Evolutionary conservation across 1,140 invertebrate species (phyloP), one percentile per base, ranked within the genome.

Genomic region (Anastrepha obliqua): DNA sequence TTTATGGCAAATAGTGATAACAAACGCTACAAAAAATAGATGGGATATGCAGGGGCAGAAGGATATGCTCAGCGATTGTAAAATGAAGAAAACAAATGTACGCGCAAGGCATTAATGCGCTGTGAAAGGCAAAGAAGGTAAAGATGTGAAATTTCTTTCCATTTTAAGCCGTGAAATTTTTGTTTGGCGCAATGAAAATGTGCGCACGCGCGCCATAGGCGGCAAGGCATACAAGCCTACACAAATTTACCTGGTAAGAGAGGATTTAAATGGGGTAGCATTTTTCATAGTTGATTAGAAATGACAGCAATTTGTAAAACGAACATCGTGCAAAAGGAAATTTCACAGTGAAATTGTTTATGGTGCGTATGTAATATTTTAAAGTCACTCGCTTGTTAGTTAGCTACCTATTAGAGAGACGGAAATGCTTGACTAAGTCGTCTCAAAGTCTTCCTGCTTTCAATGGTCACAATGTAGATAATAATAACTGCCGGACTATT

Each of bases 241-340:
- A 20, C 6, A 44, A 44, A 17, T 47, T 44, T 17, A 17, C 44
- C 44, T 74, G 13, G 13, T 17, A 6, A 74, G 13, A 74, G 42
- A 47, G 6, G 15, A 47, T n/a, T 74, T 74, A 74, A 44, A 44
- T 74, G 3, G 42, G 15, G 42, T 47, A 44, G 17, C 42, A 74
- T 74, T 74, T 44, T 74, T 74, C 67, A 74, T 42, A 74, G 15
- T 11, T 70, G 39, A 70, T 70, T 70, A 44, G 39, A 70, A 70
- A 70, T 44, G 67, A 70, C 67, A 70, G 15, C 29, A 55, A 55
- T 8, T 55, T 55, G 51, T 55, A 3, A 11, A 8, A 55, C 51
- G 3, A 11, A 0, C 6, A 55, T 6, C 51, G 51, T 29, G 29
- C 29, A 29, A 29, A 29, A 29, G 29, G 29, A 55, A 55, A 11